phyloP scores from a whole-genome alignment of 2,113 vertebrate genomes.

The Cairina moschata region DNA sequence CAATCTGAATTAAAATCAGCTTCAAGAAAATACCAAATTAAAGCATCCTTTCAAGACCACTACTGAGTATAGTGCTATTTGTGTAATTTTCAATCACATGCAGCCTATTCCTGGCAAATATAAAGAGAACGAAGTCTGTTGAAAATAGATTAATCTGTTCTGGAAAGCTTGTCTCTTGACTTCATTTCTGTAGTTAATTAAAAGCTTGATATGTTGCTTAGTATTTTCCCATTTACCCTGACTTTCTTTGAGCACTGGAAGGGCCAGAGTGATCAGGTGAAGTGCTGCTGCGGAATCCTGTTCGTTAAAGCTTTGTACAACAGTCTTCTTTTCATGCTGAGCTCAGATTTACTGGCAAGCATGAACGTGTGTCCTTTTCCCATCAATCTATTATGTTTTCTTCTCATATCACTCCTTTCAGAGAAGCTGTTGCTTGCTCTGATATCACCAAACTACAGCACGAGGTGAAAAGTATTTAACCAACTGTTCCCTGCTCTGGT shows the following conservation, averaged over 20 bases:
- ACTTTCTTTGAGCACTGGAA: not conserved
- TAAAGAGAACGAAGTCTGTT: not conserved
- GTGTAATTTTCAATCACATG: not conserved
- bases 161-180: not conserved
- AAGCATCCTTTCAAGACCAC: not conserved
- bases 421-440: not conserved
- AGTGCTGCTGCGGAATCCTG: not conserved
- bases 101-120: not conserved
- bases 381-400: not conserved
- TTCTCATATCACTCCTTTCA: not conserved
- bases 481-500: not conserved
- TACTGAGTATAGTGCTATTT: not conserved
- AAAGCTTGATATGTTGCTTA: not conserved
- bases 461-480: not conserved
- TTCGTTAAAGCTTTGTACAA: not conserved
- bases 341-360: not conserved
- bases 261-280: accelerated
- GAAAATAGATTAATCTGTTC: not conserved
- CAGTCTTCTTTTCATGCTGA: not conserved
- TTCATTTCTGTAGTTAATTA: conserved; percentile 19
- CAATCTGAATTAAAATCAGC: not conserved
- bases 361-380: not conserved
- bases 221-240: not conserved
- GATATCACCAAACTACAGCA: not conserved
- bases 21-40: not conserved